Evolutionary conservation across 2,797 vertebrate species (phyloP).

Genomic region (Balearica regulorum): DNA sequence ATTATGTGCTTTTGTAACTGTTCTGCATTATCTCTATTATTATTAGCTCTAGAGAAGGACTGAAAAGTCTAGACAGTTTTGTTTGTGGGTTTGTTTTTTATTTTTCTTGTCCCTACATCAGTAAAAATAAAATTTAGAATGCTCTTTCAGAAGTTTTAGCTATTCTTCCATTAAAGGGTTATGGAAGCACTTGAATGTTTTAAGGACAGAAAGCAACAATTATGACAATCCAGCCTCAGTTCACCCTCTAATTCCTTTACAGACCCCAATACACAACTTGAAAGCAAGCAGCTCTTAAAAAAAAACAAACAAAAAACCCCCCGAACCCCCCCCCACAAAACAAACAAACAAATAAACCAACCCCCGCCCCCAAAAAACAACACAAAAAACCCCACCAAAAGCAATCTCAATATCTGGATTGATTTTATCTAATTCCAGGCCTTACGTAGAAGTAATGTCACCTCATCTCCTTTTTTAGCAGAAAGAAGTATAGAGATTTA

Average conservation of each 20-base stretch:
- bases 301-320: no score
- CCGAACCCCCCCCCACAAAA: background rate
- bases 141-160: background rate
- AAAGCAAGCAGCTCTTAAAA: background rate
- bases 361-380: no score
- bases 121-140: background rate
- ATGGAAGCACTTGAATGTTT: background rate
- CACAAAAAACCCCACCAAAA: fast-evolving
- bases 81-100: background rate
- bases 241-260: background rate
- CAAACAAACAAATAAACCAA: fast-evolving
- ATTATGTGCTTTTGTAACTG: background rate
- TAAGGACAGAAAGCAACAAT: background rate
- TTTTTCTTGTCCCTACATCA: background rate
- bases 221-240: background rate
- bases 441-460: background rate
- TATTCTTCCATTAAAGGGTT: background rate
- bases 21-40: background rate
- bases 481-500: background rate
- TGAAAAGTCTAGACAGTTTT: background rate
- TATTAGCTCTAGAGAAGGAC: background rate
- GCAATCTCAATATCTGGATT: background rate
- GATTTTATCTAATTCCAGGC: background rate
- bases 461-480: background rate
- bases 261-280: background rate